phyloP scores from a whole-genome alignment of 2,113 vertebrate species.

The Leptodactylus fuscus region DNA sequence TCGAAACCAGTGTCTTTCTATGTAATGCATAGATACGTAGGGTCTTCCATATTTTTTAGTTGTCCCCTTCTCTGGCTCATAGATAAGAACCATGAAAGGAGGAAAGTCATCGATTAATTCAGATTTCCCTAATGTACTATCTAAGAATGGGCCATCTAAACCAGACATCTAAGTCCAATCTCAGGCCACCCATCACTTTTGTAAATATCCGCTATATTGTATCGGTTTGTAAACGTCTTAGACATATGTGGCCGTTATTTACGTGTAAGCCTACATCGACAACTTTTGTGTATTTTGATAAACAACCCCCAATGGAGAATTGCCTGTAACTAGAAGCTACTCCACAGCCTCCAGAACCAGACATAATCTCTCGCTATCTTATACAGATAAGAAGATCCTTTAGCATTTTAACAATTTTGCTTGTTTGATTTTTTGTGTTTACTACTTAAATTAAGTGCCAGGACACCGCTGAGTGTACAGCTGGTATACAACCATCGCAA shows the following conservation, averaged over 20 bases:
- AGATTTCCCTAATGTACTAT: not conserved
- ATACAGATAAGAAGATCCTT: conserved; percentile 53
- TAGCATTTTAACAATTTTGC: conserved; percentile 50
- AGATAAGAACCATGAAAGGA: too few relatives aligned
- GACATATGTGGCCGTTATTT: not conserved
- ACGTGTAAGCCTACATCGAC: conserved; percentile 4
- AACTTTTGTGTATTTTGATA: conserved; percentile 53
- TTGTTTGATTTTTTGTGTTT: conserved; percentile 52
- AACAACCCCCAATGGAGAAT: conserved; percentile 47
- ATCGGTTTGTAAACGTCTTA: too few relatives aligned
- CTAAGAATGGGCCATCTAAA: not conserved
- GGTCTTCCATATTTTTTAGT: too few relatives aligned
- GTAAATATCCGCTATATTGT: too few relatives aligned
- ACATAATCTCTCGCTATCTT: conserved; percentile 47
- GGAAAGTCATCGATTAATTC: too few relatives aligned
- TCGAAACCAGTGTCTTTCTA: not conserved
- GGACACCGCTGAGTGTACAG: conserved; percentile 58
- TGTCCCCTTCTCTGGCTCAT: too few relatives aligned
- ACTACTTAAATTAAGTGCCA: conserved; percentile 56
- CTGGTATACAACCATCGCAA: conserved; percentile 57
- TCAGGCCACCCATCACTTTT: too few relatives aligned
- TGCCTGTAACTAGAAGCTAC: conserved; percentile 26
- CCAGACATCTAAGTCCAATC: not conserved
- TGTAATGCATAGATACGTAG: not conserved
- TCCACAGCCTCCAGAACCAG: conserved; percentile 11